Conservation (phyloP, 2,113 vertebrate species). For the Ibidorhyncha struthersii region DNA sequence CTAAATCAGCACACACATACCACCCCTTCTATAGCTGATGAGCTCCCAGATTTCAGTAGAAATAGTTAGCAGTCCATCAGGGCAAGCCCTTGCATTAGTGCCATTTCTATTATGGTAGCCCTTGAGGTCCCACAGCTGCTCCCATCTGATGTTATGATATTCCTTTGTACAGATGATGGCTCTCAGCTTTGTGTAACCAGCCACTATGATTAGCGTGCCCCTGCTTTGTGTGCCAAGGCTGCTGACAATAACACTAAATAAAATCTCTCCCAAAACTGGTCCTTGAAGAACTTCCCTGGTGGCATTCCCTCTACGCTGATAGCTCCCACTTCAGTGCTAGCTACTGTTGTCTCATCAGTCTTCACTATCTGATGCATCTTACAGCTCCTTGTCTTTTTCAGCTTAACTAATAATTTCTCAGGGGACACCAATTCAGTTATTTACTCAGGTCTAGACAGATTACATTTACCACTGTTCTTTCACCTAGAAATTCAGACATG, state of each 20-base stretch:
- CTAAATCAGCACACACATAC: background rate
- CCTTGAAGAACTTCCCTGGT: background rate
- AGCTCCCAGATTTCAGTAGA: background rate
- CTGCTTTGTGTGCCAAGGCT: background rate
- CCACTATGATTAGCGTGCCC: background rate
- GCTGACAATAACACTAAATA: background rate
- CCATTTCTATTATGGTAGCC: background rate
- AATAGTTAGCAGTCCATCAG: background rate
- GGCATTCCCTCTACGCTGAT: background rate
- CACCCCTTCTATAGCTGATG: background rate
- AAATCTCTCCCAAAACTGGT: background rate
- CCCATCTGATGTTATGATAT: background rate
- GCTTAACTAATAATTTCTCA: background rate
- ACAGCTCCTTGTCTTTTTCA: background rate
- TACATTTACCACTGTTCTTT: background rate
- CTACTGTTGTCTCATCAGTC: background rate
- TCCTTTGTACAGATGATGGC: background rate
- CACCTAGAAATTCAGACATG: background rate
- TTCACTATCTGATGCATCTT: background rate
- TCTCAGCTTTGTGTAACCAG: background rate
- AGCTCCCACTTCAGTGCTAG: background rate
- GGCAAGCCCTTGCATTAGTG: background rate
- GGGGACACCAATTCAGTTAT: background rate
- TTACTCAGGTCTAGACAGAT: background rate
- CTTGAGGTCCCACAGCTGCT: background rate